Evolutionary conservation across 2,888 invertebrate genomes (phyloP).

Genomic region (Troides aeacus): DNA sequence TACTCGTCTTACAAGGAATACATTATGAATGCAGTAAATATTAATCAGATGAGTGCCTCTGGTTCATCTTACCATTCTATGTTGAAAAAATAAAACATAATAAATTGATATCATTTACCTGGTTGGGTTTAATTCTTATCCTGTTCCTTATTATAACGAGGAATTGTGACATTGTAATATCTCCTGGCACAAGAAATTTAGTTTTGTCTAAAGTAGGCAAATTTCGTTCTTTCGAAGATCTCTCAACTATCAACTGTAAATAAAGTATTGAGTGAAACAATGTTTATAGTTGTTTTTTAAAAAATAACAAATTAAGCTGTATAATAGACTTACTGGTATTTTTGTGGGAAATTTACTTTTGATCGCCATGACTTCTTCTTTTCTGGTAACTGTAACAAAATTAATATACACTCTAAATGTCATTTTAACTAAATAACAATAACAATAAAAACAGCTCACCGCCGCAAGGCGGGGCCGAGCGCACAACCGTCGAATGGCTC

Average conservation of each 20-base stretch:
- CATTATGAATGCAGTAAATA: too few species aligned
- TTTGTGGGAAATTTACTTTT: conserved; percentile 88
- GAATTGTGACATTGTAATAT: conserved; percentile 93
- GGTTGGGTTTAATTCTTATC: conserved; percentile 72
- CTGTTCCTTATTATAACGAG: conserved; percentile 85
- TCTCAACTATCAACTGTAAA: conserved; percentile 88
- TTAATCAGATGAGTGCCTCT: too few species aligned
- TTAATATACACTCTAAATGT: conserved; percentile 16
- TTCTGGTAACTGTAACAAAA: conserved; percentile 81
- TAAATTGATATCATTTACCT: conserved; percentile 76
- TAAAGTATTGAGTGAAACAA: conserved; percentile 9
- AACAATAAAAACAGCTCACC: too few species aligned
- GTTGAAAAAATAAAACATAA: too few species aligned
- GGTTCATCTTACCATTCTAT: too few species aligned
- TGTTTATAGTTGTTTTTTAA: neutral
- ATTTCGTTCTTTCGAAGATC: conserved; percentile 87
- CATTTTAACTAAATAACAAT: neutral
- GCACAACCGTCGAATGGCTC: too few species aligned
- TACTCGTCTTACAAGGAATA: too few species aligned
- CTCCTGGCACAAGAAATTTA: conserved; percentile 93
- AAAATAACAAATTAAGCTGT: neutral
- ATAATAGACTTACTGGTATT: conserved; percentile 83
- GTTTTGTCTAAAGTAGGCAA: conserved; percentile 90
- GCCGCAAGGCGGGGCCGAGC: too few species aligned
- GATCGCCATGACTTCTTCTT: conserved; percentile 89